phyloP scores from a whole-genome alignment of 2,888 invertebrate species.

The Embidobia sp. region DNA sequence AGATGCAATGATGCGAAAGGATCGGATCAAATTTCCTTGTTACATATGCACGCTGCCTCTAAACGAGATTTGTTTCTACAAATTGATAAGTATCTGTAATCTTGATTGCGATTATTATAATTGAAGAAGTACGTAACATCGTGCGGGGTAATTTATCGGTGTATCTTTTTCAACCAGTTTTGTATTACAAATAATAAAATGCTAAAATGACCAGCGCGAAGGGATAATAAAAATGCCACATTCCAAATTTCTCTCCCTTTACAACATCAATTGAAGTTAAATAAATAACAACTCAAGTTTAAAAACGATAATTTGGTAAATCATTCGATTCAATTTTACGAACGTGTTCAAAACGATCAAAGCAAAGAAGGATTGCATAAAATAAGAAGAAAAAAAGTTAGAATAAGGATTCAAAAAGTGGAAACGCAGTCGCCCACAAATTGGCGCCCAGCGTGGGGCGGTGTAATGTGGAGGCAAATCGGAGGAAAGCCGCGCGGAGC shows the following conservation, averaged over 20 bases:
- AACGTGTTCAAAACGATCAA: too few species aligned
- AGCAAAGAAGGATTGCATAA: too few species aligned
- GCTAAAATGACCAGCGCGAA: background rate
- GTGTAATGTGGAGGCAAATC: too few species aligned
- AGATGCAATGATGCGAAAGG: conserved; percentile 32
- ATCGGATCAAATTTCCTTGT: conserved; percentile 52
- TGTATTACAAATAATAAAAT: conserved; percentile 7
- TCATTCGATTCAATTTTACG: too few species aligned
- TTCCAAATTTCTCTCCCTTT: too few species aligned
- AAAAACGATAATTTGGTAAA: too few species aligned
- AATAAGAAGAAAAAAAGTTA: too few species aligned
- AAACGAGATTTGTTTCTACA: conserved; percentile 48
- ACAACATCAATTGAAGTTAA: too few species aligned
- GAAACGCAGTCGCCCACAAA: too few species aligned
- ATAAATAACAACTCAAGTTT: too few species aligned
- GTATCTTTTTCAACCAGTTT: conserved; percentile 14
- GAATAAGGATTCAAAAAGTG: too few species aligned
- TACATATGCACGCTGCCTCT: conserved; percentile 31
- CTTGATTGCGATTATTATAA: conserved; percentile 29
- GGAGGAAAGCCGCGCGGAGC: conserved; percentile 12
- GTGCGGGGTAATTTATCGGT: conserved; percentile 27
- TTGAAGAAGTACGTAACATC: conserved; percentile 33
- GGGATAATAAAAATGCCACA: background rate
- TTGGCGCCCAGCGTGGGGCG: too few species aligned
- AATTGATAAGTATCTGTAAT: conserved; percentile 54